A percentile compares a stretch with the other conserved stretches of the same genome.
These are phyloP conservation scores for Propsilocerus akamusi DNA, from an alignment of 1,140 invertebrate genomes.

Conservation along the genomic window DNA sequence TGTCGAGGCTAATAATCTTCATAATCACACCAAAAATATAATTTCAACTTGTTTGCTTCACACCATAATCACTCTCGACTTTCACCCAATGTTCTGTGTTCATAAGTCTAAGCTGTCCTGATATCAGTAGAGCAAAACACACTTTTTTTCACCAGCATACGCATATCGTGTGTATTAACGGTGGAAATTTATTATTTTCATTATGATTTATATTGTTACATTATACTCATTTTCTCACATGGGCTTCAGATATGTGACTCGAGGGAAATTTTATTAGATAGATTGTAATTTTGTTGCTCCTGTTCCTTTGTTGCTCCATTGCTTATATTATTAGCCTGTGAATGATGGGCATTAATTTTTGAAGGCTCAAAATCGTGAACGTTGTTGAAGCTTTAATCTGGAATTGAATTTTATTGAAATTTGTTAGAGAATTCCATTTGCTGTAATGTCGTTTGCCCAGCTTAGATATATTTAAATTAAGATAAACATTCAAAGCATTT, in stretches of 20 bases:
- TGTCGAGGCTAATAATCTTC: background rate
- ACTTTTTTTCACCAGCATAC: no score
- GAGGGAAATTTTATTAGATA: constrained; percentile 3
- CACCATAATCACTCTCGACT: no score
- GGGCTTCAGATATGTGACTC: constrained; percentile 1
- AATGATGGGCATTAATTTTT: no score
- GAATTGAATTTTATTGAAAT: constrained; percentile 3
- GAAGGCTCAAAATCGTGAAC: no score
- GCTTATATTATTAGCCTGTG: background rate
- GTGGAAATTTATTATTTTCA: constrained; percentile 1
- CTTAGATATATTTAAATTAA: constrained; percentile 1
- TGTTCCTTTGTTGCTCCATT: background rate
- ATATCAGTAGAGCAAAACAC: no score
- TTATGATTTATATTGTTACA: constrained; percentile 3
- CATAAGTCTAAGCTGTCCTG: no score
- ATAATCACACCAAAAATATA: constrained; percentile 2
- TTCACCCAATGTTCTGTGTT: no score
- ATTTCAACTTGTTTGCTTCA: constrained; percentile 2
- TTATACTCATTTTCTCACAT: no score
- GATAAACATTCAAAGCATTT: background rate
- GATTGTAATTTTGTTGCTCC: background rate
- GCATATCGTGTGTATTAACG: no score
- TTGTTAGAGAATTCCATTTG: background rate
- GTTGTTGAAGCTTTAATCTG: no score
- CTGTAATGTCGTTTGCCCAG: background rate